A percentile compares a stretch with the other conserved stretches of the same genome.
Conservation (phyloP, 2,113 vertebrate genomes). For the Carollia perspicillata region DNA sequence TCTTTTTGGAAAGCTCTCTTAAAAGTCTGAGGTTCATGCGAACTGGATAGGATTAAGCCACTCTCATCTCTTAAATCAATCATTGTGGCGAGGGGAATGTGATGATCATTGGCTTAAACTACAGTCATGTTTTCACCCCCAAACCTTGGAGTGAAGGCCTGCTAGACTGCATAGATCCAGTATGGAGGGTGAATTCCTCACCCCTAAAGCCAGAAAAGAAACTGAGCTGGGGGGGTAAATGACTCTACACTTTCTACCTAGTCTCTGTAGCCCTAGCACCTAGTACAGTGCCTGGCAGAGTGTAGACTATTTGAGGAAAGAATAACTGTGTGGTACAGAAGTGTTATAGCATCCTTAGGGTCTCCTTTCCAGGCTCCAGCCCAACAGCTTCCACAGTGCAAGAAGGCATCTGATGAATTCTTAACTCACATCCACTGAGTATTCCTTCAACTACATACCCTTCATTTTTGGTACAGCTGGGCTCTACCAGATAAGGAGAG, state of each 20-base stretch:
- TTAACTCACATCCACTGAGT: neutral
- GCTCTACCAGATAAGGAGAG: neutral
- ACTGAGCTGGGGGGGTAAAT: neutral
- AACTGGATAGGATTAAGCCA: neutral
- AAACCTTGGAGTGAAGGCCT: neutral
- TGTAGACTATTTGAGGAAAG: neutral
- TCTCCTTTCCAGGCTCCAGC: neutral
- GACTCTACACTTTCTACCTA: neutral
- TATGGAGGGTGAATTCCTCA: neutral
- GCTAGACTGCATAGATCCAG: neutral
- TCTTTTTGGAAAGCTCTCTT: neutral
- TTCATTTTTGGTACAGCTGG: neutral
- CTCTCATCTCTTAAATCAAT: neutral
- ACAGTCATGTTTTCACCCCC: neutral
- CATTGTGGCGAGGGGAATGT: neutral
- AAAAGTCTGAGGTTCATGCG: neutral
- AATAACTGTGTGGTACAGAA: neutral
- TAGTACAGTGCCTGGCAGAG: neutral
- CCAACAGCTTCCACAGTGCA: neutral
- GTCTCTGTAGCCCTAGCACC: neutral
- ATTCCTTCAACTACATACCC: neutral
- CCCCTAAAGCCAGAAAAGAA: neutral
- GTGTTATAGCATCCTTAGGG: neutral
- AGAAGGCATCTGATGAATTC: slow-evolving; percentile 14
- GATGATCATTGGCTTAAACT: neutral